Base-by-base conservation (phyloP, 2,797 vertebrate genomes). In the Amblyraja radiata region DNA sequence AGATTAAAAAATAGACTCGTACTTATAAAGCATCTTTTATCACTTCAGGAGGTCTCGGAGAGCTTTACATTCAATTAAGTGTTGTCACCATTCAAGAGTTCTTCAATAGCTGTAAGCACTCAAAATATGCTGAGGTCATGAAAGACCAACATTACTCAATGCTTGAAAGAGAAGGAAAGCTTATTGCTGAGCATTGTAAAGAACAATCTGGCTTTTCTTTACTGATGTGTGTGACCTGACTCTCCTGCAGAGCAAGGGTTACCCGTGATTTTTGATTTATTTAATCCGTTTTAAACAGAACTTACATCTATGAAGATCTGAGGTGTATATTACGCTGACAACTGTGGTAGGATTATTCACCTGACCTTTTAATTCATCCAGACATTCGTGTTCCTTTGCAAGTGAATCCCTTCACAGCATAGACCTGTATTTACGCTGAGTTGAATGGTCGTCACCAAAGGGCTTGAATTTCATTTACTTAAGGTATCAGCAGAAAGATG, bases 391-490 rank as follows among this genome's bases (percentile, higher is more conserved):
- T 63, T 3, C 16, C 32, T 18, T 88, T 88, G 1, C 84, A 88
- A 88, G 32, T 36, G 16, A 88, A 92, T 74, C 71, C 71, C 73
- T 74, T 76, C 90, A 74, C 68, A 76, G 25, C 73, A 58, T 39
- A 92, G 68, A 58, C 39, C 11, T 54, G 46, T 92, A 76, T 92
- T 92, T 76, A 71, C 63, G 58, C 46, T 18, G 46, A 6, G 6
- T 54, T 92, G 90, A 92, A 92, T 92, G 39, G 39, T 25, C 14
- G 73, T 92, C 5, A 16, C 36, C 71, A 91, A 74, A 46, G 28
- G 68, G 36, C 46, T 91, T 91, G 73, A 91, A 91, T 91, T 88
- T 88, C 61, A 91, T 39, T 91, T 74, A 73, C 71, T 91, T 46
- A 90, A 91, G 39, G 25, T 25, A 91, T 73, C 68, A 91, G 32